Evolutionary conservation across 2,888 invertebrate genomes (phyloP).

Genomic region (Hoplodrina blanda): DNA sequence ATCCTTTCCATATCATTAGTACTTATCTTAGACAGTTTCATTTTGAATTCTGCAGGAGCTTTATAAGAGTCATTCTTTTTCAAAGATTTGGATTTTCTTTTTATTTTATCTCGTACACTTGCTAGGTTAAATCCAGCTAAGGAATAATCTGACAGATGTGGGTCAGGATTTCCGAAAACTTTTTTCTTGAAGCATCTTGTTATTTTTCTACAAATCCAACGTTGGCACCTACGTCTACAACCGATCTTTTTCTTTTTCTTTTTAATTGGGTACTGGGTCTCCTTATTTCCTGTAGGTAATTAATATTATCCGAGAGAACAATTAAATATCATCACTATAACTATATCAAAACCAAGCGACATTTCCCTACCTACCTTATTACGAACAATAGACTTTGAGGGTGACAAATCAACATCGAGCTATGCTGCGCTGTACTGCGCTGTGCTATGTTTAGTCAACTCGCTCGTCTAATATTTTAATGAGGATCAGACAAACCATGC

Average conservation of each 20-base stretch:
- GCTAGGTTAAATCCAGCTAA: conserved; percentile 64
- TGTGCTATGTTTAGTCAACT: too few species aligned
- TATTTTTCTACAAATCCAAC: conserved; percentile 62
- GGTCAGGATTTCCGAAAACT: conserved; percentile 63
- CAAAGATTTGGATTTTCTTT: conserved; percentile 31
- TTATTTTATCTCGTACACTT: conserved; percentile 63
- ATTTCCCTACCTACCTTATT: neutral
- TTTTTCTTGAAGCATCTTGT: conserved; percentile 65
- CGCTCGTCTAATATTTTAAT: too few species aligned
- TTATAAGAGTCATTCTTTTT: neutral
- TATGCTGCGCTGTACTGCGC: too few species aligned
- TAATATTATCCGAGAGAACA: conserved; percentile 29
- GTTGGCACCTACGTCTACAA: conserved; percentile 61
- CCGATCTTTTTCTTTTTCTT: conserved; percentile 49
- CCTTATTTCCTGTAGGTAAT: conserved; percentile 58
- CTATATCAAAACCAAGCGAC: neutral
- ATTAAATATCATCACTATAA: neutral
- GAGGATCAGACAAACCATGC: too few species aligned
- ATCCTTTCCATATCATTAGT: conserved; percentile 22
- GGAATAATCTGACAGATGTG: conserved; percentile 65
- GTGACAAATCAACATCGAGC: too few species aligned
- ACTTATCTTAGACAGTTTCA: conserved; percentile 28
- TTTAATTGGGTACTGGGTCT: conserved; percentile 47
- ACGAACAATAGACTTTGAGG: neutral
- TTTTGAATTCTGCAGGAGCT: conserved; percentile 16